Evolutionary conservation across 2,797 vertebrate genomes (phyloP).

Genomic region (Onychomys leucogaster): DNA sequence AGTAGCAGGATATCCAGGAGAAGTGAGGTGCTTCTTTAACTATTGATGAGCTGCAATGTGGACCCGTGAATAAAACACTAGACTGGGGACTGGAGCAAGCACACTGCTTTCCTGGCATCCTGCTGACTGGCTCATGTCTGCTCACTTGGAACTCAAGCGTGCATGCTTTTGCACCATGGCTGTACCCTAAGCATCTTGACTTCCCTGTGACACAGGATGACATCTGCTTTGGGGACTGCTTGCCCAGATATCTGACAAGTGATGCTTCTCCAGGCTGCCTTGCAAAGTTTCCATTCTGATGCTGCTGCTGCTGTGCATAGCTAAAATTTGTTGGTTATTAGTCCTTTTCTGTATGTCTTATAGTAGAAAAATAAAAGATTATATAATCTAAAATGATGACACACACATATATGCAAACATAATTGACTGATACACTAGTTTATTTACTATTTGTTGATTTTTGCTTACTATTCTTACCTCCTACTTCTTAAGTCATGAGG

Average conservation of each 20-base stretch:
- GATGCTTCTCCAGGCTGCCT: neutral
- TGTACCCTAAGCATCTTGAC: neutral
- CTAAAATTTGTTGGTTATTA: neutral
- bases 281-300: neutral
- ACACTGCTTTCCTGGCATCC: neutral
- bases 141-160: neutral
- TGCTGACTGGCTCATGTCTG: neutral
- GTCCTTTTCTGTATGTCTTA: neutral
- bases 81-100: neutral
- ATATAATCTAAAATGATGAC: neutral
- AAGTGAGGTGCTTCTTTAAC: slow-evolving; percentile 14
- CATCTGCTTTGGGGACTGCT: slow-evolving; percentile 45
- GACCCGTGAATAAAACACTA: slow-evolving; percentile 50
- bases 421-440: neutral
- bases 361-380: neutral
- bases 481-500: neutral
- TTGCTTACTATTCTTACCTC: neutral
- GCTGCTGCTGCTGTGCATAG: neutral
- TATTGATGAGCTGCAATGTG: slow-evolving; percentile 51
- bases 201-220: neutral
- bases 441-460: neutral
- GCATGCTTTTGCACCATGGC: accelerated
- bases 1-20: neutral
- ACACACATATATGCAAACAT: neutral
- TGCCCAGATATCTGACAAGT: neutral